These are phyloP conservation scores for Cyclargus thomasi DNA, from an alignment of 1,140 invertebrate genomes.

Conservation along the genomic window DNA sequence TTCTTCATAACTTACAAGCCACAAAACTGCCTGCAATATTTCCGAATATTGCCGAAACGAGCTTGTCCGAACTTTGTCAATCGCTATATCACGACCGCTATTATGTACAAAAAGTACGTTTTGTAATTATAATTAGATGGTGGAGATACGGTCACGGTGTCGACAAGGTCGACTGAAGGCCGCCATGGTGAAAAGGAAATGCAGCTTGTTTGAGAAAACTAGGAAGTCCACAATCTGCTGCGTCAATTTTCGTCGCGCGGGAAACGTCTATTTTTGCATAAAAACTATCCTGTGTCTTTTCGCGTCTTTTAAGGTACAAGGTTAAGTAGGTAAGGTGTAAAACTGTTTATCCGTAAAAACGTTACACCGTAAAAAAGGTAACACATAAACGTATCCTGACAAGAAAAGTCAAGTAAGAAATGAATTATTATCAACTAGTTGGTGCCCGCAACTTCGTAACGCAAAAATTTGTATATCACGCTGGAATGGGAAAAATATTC, in stretches of 20 bases:
- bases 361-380: too few relatives aligned
- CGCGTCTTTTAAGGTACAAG: too few relatives aligned
- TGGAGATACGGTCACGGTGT: background rate
- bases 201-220: background rate
- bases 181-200: background rate
- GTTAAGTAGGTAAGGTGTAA: too few relatives aligned
- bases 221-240: too few relatives aligned
- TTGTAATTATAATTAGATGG: background rate
- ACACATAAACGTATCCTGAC: too few relatives aligned
- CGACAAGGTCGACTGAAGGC: background rate
- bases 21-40: background rate
- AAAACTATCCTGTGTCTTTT: too few relatives aligned
- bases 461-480: too few relatives aligned
- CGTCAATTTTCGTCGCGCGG: background rate
- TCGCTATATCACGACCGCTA: background rate
- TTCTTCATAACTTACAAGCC: background rate
- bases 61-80: background rate
- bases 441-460: too few relatives aligned
- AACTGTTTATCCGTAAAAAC: too few relatives aligned
- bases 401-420: too few relatives aligned
- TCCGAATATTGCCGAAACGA: background rate
- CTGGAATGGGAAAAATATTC: too few relatives aligned
- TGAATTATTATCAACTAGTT: too few relatives aligned
- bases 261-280: background rate
- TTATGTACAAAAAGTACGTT: background rate